Conservation (phyloP, 2,888 invertebrate species). For the Lysandra coridon region DNA sequence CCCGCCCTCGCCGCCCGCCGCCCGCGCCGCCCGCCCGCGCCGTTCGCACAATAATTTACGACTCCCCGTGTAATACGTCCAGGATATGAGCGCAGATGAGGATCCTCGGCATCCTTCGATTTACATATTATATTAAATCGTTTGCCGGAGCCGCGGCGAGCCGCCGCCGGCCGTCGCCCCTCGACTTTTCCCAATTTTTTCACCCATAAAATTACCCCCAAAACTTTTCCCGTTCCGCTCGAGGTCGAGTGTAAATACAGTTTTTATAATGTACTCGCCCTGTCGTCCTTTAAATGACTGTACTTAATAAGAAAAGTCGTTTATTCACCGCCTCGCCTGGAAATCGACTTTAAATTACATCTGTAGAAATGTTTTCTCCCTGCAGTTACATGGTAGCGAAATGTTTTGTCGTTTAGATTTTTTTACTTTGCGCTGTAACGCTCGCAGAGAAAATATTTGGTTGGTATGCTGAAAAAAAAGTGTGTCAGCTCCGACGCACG, state of each 20-base stretch:
- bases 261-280: slow-evolving; percentile 78
- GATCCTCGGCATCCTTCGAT: slow-evolving; percentile 71
- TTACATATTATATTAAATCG: slow-evolving; percentile 80
- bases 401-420: slow-evolving; percentile 20
- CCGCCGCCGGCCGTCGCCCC: slow-evolving; percentile 77
- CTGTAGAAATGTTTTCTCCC: slow-evolving; percentile 35
- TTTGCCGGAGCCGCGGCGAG: slow-evolving; percentile 63
- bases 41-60: slow-evolving; percentile 77
- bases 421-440: neutral
- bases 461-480: neutral
- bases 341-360: slow-evolving; percentile 45
- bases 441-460: neutral
- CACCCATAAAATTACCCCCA: slow-evolving; percentile 77
- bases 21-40: slow-evolving; percentile 48
- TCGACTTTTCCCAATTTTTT: slow-evolving; percentile 80
- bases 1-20: slow-evolving; percentile 48
- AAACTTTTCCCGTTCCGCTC: slow-evolving; percentile 74
- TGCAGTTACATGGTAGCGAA: neutral
- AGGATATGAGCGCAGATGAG: slow-evolving; percentile 70
- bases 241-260: slow-evolving; percentile 78
- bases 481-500: too few species aligned
- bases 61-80: slow-evolving; percentile 75
- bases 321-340: slow-evolving; percentile 39
- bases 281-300: slow-evolving; percentile 59
- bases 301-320: slow-evolving; percentile 60